phyloP scores from a whole-genome alignment of 2,888 invertebrate genomes.

The Caenorhabditis sp. region DNA sequence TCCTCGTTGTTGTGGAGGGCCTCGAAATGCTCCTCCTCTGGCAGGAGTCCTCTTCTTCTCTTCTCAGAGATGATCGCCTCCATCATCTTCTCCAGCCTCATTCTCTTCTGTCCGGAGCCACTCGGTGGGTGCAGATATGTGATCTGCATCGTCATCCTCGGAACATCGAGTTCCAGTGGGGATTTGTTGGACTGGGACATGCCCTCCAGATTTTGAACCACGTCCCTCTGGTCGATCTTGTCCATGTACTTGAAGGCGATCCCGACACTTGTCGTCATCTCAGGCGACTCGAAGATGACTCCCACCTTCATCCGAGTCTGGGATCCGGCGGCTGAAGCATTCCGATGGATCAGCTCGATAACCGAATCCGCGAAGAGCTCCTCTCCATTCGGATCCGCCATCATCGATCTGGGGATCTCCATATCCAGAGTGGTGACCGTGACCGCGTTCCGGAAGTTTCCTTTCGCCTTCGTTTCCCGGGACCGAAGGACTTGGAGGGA shows the following conservation, averaged over 20 bases:
- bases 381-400: neutral
- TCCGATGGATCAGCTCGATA: neutral
- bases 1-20: neutral
- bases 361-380: conserved; percentile 1
- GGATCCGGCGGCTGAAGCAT: neutral
- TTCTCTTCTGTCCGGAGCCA: neutral
- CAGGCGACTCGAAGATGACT: neutral
- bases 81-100: neutral
- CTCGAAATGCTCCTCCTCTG: neutral
- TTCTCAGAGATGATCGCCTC: neutral
- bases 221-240: neutral
- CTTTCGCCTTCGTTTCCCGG: neutral
- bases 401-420: neutral
- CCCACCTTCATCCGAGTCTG: neutral
- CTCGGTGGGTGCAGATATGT: neutral
- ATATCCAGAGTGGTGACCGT: neutral
- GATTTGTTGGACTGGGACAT: conserved; percentile 8
- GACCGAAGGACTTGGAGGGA: neutral
- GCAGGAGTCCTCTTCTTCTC: neutral
- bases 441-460: neutral
- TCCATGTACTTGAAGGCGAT: neutral
- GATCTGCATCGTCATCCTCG: neutral
- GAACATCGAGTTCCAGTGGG: neutral
- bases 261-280: neutral
- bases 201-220: neutral